Evolutionary conservation across 2,797 vertebrate genomes (phyloP).

Genomic region (Myotis planiceps): DNA sequence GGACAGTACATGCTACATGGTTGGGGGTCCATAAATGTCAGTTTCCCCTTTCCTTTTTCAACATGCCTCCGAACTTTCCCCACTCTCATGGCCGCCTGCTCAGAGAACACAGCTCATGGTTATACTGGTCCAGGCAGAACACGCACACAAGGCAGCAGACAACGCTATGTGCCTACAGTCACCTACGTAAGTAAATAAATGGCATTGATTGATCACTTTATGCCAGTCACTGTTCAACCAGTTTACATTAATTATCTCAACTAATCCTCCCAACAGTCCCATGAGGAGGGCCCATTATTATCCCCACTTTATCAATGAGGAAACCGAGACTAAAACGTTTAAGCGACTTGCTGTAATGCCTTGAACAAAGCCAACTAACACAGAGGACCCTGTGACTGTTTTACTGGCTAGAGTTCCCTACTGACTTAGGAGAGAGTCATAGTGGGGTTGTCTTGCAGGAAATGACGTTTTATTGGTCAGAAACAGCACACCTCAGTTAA

Average conservation of each 20-base stretch:
- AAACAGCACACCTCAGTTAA: neutral
- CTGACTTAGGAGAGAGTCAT: neutral
- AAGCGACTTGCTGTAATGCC: neutral
- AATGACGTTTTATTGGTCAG: neutral
- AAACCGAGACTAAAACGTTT: neutral
- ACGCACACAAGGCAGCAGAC: neutral
- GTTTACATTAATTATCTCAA: neutral
- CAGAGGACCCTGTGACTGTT: neutral
- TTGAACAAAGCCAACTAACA: neutral
- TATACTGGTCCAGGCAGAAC: neutral
- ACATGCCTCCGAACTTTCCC: neutral
- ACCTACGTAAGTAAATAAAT: neutral
- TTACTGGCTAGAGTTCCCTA: neutral
- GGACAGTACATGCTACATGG: neutral
- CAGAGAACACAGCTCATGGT: neutral
- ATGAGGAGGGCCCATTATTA: neutral
- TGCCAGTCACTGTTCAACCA: neutral
- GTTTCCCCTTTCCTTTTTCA: neutral
- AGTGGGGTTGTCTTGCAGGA: neutral
- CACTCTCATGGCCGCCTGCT: neutral
- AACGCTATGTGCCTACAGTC: neutral
- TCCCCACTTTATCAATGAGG: neutral
- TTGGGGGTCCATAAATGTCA: neutral
- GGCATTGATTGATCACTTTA: neutral
- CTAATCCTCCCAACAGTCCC: neutral